phyloP scores from a whole-genome alignment of 2,113 vertebrate species.

The Acanthisitta chloris region DNA sequence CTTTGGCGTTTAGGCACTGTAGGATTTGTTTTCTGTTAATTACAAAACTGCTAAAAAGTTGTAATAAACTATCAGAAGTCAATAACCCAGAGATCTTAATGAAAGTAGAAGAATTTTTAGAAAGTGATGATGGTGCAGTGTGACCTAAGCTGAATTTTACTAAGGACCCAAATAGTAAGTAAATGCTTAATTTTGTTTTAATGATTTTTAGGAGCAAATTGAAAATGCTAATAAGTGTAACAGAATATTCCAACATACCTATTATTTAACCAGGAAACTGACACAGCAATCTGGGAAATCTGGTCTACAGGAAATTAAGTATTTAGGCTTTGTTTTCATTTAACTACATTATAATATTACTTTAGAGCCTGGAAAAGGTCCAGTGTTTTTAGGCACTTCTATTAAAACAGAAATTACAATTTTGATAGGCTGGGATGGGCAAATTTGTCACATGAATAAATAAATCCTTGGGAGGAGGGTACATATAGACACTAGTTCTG shows the following conservation, averaged over 20 bases:
- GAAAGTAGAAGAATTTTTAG: not conserved
- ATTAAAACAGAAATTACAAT: not conserved
- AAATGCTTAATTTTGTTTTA: not conserved
- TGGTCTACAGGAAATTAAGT: conserved; percentile 56
- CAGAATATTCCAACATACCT: conserved; percentile 1
- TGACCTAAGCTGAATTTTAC: not conserved
- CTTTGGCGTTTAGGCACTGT: not conserved
- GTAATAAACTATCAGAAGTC: not conserved
- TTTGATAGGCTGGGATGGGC: not conserved
- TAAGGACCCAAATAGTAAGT: not conserved
- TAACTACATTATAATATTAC: conserved; percentile 5
- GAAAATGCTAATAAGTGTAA: conserved; percentile 9
- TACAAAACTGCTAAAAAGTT: not conserved
- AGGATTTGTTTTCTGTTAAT: not conserved
- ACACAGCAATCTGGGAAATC: not conserved
- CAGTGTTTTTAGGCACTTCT: conserved; percentile 20
- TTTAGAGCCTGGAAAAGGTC: not conserved
- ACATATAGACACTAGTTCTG: not conserved
- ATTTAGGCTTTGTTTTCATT: conserved; percentile 57
- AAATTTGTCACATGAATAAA: not conserved
- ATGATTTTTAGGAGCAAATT: not conserved
- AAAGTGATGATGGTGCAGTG: not conserved
- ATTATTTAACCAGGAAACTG: conserved; percentile 26
- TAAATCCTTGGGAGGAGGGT: not conserved
- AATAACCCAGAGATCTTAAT: not conserved